These are phyloP conservation scores for Pandemis corylana DNA, from an alignment of 2,888 invertebrate genomes.

Conservation along the genomic window DNA sequence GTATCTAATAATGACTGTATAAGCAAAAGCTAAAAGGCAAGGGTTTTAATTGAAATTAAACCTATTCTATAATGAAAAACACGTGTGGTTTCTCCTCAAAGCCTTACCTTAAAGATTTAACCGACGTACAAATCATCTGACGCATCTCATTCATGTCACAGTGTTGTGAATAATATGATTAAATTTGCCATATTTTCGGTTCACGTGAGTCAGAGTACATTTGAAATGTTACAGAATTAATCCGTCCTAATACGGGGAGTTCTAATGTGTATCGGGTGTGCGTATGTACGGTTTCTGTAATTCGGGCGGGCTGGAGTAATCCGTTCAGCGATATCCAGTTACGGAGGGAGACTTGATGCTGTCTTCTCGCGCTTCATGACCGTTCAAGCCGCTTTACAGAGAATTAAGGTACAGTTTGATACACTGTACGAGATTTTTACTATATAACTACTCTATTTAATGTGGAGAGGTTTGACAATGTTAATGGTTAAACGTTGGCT, in stretches of 20 bases:
- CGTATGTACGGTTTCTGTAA: slow-evolving; percentile 82
- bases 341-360: slow-evolving; percentile 65
- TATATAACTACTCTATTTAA: neutral
- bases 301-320: slow-evolving; percentile 79
- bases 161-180: slow-evolving; percentile 43
- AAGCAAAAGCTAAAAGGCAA: neutral
- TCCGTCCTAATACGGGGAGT: slow-evolving; percentile 74
- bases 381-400: slow-evolving; percentile 42
- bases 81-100: neutral
- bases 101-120: neutral
- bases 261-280: slow-evolving; percentile 74
- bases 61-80: neutral
- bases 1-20: too few relatives aligned
- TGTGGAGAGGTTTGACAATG: neutral
- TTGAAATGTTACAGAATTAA: slow-evolving; percentile 74
- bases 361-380: slow-evolving; percentile 64
- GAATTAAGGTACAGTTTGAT: slow-evolving; percentile 27
- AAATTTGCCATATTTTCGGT: slow-evolving; percentile 61
- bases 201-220: slow-evolving; percentile 66
- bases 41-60: neutral
- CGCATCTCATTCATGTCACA: slow-evolving; percentile 1
- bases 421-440: neutral
- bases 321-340: slow-evolving; percentile 78
- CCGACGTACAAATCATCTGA: slow-evolving; percentile 1
- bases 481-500: slow-evolving; percentile 65